Conservation (phyloP, 2,888 invertebrate genomes). For the Drosophila acutilabella region DNA sequence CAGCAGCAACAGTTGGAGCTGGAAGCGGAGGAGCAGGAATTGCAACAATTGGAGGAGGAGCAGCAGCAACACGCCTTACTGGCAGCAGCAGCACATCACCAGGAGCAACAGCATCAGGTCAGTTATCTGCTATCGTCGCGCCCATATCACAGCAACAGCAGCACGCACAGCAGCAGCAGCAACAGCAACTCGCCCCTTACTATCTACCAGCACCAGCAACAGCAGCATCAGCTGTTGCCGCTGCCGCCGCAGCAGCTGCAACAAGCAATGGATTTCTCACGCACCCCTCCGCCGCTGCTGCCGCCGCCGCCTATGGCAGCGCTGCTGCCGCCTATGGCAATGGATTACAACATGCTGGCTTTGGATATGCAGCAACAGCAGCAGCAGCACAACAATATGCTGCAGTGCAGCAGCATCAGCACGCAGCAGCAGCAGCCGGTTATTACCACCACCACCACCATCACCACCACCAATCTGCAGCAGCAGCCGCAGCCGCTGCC, state of each 20-base stretch:
- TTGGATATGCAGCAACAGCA: constrained; percentile 83
- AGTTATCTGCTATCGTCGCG: constrained; percentile 59
- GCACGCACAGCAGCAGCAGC: constrained; percentile 55
- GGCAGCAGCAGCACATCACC: constrained; percentile 72
- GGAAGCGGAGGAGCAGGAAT: constrained; percentile 50
- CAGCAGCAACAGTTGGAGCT: constrained; percentile 47
- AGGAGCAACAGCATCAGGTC: constrained; percentile 76
- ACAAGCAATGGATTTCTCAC: constrained; percentile 80
- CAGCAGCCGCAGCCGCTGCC: constrained; percentile 51
- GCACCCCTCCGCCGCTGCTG: constrained; percentile 81
- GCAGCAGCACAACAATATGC: constrained; percentile 81
- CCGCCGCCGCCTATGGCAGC: constrained; percentile 80
- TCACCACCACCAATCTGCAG: constrained; percentile 73
- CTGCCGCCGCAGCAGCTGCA: constrained; percentile 69
- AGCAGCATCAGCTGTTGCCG: constrained; percentile 73
- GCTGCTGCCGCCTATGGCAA: constrained; percentile 80
- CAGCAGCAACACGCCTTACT: constrained; percentile 48
- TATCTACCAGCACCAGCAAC: constrained; percentile 56
- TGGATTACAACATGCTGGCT: constrained; percentile 85
- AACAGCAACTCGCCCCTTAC: constrained; percentile 65
- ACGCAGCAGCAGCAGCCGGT: constrained; percentile 72
- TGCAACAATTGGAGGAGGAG: constrained; percentile 36
- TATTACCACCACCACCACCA: constrained; percentile 85
- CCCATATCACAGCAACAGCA: constrained; percentile 64
- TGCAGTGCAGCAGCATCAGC: constrained; percentile 73